Conservation (phyloP, 2,113 vertebrate genomes). For the Rostratula benghalensis region DNA sequence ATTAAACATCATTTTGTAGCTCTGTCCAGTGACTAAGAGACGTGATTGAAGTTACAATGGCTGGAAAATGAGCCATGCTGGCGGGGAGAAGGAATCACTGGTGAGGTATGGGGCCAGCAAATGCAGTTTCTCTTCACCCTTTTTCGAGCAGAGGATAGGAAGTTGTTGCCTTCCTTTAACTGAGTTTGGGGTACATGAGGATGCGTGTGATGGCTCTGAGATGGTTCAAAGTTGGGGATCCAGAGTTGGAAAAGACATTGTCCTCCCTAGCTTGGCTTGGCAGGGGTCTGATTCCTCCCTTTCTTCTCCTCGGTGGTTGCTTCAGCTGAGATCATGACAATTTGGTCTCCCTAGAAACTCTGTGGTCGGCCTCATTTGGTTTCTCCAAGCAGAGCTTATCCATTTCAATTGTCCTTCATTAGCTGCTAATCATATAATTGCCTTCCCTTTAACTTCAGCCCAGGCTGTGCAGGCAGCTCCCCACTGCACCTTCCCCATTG, state of each 20-base stretch:
- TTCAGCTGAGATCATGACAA: background rate
- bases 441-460: background rate
- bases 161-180: background rate
- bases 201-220: background rate
- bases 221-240: background rate
- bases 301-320: background rate
- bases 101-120: background rate
- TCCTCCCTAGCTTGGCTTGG: accelerated
- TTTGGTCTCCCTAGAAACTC: conserved; percentile 16
- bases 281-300: background rate
- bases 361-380: background rate
- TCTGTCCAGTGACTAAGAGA: background rate
- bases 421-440: conserved; percentile 28
- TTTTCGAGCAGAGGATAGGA: accelerated
- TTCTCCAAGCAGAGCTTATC: background rate
- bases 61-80: background rate
- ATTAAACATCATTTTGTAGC: background rate
- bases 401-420: conserved; percentile 51
- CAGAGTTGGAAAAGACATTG: background rate
- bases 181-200: background rate
- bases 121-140: background rate
- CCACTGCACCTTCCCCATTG: accelerated
- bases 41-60: background rate
- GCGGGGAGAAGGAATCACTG: background rate
- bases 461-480: background rate